These are phyloP conservation scores for Leucophenga maculata DNA, from an alignment of 2,888 invertebrate species.

Conservation along the genomic window DNA sequence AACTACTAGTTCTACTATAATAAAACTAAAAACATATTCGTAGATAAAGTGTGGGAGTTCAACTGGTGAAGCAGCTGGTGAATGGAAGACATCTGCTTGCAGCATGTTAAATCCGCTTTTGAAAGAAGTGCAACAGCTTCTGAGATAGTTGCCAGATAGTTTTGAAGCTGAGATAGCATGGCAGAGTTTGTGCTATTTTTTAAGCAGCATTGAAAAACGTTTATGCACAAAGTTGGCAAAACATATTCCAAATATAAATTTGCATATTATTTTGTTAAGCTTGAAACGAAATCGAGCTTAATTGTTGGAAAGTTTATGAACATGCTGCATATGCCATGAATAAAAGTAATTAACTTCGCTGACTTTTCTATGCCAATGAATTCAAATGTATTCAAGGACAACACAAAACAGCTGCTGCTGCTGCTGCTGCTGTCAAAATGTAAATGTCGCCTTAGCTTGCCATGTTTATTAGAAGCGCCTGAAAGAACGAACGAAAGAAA, in stretches of 20 bases:
- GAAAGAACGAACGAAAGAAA: too few species aligned
- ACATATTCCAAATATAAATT: neutral
- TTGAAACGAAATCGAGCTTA: conserved; percentile 6
- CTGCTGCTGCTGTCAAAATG: neutral
- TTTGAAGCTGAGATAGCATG: too few species aligned
- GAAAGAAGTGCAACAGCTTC: too few species aligned
- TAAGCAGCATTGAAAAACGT: neutral
- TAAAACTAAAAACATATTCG: neutral
- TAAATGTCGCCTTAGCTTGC: neutral
- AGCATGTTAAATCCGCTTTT: too few species aligned
- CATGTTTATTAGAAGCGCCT: too few species aligned
- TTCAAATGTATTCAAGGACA: conserved; percentile 12
- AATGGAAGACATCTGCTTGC: too few species aligned
- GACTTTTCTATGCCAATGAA: neutral
- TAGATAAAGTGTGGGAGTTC: neutral
- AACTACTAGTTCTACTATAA: neutral
- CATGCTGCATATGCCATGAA: neutral
- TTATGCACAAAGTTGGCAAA: neutral
- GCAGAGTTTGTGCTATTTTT: too few species aligned
- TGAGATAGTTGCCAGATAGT: too few species aligned
- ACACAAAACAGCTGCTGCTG: conserved; percentile 9
- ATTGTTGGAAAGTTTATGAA: conserved; percentile 6
- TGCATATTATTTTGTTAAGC: neutral
- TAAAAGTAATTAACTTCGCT: conserved; percentile 19
- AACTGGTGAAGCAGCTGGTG: neutral